These are phyloP conservation scores for Triops cancriformis DNA, from an alignment of 1,140 invertebrate genomes.

Conservation along the genomic window DNA sequence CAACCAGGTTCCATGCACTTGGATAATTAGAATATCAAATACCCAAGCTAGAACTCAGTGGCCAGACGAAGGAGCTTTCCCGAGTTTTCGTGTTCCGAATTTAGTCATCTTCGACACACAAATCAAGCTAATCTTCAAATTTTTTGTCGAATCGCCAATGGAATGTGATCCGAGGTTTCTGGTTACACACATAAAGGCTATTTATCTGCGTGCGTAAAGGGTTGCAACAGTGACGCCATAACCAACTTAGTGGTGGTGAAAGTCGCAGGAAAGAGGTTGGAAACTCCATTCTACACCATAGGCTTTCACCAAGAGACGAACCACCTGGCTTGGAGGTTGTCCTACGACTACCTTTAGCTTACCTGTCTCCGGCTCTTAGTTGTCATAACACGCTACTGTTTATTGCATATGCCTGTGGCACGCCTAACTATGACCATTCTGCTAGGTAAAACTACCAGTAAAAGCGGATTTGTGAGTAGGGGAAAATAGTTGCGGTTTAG, in stretches of 20 bases:
- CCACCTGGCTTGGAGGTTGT: conserved; percentile 3
- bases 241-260: not conserved
- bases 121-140: not conserved
- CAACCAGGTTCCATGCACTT: no score
- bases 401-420: not conserved
- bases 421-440: not conserved
- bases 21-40: no score
- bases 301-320: not conserved
- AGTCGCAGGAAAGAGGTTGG: not conserved
- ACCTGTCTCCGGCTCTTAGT: not conserved
- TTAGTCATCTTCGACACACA: not conserved
- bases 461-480: not conserved
- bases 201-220: not conserved
- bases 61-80: no score
- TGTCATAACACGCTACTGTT: not conserved
- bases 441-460: not conserved
- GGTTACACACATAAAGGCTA: not conserved
- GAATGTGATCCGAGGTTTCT: not conserved
- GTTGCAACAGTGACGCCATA: not conserved
- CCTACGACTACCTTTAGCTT: not conserved
- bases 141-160: not conserved
- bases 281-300: not conserved
- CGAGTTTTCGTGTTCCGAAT: not conserved
- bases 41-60: no score
- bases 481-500: not conserved